Evolutionary conservation across 2,797 vertebrate species (phyloP), one percentile per base, ranked within the genome.

Genomic region (Pogoniulus pusillus): DNA sequence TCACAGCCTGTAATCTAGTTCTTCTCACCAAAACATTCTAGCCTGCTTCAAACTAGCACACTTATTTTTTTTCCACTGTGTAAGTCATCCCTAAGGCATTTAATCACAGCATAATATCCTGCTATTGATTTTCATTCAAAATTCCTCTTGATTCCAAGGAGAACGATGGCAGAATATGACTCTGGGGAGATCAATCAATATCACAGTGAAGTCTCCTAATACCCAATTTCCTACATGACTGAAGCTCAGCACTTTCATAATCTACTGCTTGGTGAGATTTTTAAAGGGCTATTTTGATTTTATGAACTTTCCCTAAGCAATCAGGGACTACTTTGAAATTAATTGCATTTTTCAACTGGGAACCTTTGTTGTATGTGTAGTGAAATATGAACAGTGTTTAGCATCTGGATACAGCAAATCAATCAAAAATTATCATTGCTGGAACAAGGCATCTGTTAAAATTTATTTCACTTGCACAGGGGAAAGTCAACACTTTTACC

Each of bases 281-380:
- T 93, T 90, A 30, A 88, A 86, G 27, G 54, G 11, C n/a, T 30
- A 9, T 77, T 92, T 92, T 91, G 41, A 76, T 86, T 92, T 91
- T 65, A 74, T 88, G 84, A 92, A 85, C 27, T 16, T 43, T 77
- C 10, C 20, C 22, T 89, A 9, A 65, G 34, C 32, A 72, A 35
- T 69, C 27, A 71, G 65, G 51, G 34, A 74, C 59, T 82, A 69
- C 55, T 89, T 82, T 75, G 37, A 85, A 92, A 82, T 22, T 5
- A 91, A 89, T 88, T 89, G 9, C 5, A 19, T 78, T 69, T 47
- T 92, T 41, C 62, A 87, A 14, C 41, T 76, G 85, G 87, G 71
- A 90, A 19, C 75, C 84, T 24, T n/a, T 84, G 49, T 74, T 86
- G 18, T 53, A 59, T 62, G 4, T 75, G 39, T 66, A 85, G 71